Conservation (phyloP, 2,888 invertebrate species). For the Amorpha juglandis region DNA sequence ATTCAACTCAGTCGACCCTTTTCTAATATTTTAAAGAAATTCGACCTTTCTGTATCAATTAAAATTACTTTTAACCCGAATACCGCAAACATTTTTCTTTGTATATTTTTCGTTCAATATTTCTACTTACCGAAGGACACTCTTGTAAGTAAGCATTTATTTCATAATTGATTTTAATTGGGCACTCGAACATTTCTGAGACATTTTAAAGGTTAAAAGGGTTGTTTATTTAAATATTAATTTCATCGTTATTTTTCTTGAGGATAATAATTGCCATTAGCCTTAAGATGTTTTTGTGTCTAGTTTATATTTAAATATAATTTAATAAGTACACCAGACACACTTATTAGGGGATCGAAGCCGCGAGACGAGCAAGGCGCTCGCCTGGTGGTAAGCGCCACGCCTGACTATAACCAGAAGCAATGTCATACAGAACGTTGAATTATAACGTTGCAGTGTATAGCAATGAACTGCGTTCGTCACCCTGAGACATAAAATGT, state of each 20-base stretch:
- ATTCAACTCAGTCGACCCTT: background rate
- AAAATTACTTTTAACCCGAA: background rate
- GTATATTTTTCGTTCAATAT: background rate
- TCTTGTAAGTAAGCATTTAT: constrained; percentile 23
- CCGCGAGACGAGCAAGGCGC: no score
- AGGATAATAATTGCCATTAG: no score
- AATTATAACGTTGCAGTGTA: no score
- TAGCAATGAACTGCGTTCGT: no score
- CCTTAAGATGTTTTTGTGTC: no score
- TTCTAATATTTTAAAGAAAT: background rate
- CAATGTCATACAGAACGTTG: no score
- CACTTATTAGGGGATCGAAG: no score
- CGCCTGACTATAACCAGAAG: no score
- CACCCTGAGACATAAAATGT: no score
- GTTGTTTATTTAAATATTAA: background rate
- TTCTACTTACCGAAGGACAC: background rate
- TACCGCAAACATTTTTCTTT: background rate
- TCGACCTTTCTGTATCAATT: background rate
- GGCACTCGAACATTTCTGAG: constrained; percentile 47
- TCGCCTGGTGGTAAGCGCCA: no score
- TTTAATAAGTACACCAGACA: no score
- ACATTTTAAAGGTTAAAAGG: constrained; percentile 28
- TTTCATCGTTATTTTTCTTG: background rate
- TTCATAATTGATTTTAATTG: constrained; percentile 52
- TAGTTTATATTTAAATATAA: no score